phyloP scores from a whole-genome alignment of 2,888 invertebrate species.

The Odiellus spinosus region DNA sequence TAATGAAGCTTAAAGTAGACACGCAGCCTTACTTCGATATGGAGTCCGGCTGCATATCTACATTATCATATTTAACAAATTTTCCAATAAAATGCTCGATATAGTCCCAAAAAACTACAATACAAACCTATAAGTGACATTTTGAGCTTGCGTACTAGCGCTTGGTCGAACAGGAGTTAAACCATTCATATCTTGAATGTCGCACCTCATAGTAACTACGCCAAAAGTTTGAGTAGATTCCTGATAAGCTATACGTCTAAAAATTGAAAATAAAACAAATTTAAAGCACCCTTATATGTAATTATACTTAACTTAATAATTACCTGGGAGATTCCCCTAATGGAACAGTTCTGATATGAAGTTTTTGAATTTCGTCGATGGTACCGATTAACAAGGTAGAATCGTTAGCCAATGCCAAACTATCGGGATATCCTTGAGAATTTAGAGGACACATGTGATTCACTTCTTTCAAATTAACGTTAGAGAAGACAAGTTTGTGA shows the following conservation, averaged over 20 bases:
- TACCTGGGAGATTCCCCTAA: constrained; percentile 73
- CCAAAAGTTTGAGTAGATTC: constrained; percentile 86
- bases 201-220: constrained; percentile 74
- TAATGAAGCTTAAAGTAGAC: too few relatives aligned
- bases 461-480: constrained; percentile 46
- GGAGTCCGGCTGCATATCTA: too few relatives aligned
- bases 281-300: background rate
- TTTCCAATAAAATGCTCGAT: too few relatives aligned
- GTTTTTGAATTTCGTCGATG: constrained; percentile 94
- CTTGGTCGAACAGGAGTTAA: constrained; percentile 48
- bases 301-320: background rate
- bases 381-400: constrained; percentile 84
- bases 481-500: constrained; percentile 95
- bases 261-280: background rate
- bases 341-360: constrained; percentile 89
- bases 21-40: too few relatives aligned
- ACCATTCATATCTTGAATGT: constrained; percentile 63
- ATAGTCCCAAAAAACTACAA: too few relatives aligned
- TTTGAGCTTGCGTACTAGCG: constrained; percentile 60
- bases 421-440: constrained; percentile 86
- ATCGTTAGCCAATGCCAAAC: constrained; percentile 74
- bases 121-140: constrained; percentile 31
- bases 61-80: too few relatives aligned
- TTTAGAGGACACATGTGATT: constrained; percentile 97
- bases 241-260: constrained; percentile 77